Evolutionary conservation across 2,113 vertebrate genomes (phyloP), one percentile per base, ranked within the genome.

Genomic region (Columba livia): DNA sequence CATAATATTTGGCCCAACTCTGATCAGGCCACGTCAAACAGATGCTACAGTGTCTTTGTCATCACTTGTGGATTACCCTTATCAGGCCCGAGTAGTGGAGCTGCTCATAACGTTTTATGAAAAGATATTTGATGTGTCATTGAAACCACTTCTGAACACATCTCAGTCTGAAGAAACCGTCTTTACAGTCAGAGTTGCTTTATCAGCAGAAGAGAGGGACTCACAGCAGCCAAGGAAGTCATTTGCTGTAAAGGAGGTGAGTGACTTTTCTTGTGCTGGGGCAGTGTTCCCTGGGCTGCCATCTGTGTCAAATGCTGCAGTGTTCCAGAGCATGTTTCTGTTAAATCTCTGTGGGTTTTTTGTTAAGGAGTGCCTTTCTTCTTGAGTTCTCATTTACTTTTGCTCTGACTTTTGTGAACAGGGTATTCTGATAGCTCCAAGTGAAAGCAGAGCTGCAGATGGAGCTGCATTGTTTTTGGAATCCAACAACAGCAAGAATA

Each of bases 1-100:
- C 3, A 99, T 99, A 86, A 99, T 99, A 97, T 99, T 99, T 66
- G 99, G 99, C 26, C 99, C 99, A 18, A 99, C 99, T 16, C 98
- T 99, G 58, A 98, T 99, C 93, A 99, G 99, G 83, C 99, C 99
- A 2, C 98, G 99, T 85, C 99, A 99, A 95, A 98, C 98, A 0
- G 98, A 99, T 50, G 99, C 99, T 3, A 98, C 99, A 1, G 98
- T 99, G 54, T 99, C 99, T 47, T 98, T 99, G 36, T 99, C 99
- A 1, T 99, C 99, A 1, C 98, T 99, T 93, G 99, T 99, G 95
- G 99, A 99, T 94, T 99, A 99, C 94, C 99, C 99, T 14, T 98
- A 99, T 73, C 99, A 99, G 95, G 99, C 99, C 0, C 98, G 99
- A 13, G 97, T 99, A 10, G 99, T 99, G 44, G 99, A 99, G 96